Percentiles rank a stretch among this genome's conserved stretches.
These are phyloP conservation scores for Penaeus vannamei DNA, from an alignment of 1,140 invertebrate species.

Conservation along the genomic window DNA sequence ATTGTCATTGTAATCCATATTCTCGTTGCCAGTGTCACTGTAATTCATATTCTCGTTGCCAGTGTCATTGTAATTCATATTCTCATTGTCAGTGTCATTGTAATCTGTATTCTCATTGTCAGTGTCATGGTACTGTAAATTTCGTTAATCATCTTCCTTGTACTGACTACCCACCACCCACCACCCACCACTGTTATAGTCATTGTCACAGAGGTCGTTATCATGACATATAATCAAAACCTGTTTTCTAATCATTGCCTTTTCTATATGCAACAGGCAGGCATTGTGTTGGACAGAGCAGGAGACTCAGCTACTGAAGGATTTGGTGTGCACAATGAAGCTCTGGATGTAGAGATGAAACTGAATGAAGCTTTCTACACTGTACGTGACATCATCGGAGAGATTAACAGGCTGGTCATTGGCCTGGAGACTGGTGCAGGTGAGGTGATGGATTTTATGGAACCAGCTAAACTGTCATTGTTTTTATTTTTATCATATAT, in stretches of 20 bases:
- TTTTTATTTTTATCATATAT: too few relatives aligned
- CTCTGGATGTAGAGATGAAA: constrained; percentile 71
- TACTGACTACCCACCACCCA: too few relatives aligned
- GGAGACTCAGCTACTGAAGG: constrained; percentile 68
- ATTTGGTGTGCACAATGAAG: constrained; percentile 68
- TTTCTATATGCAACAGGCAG: constrained; percentile 67
- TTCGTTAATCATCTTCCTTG: too few relatives aligned
- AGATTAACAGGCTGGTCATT: constrained; percentile 79
- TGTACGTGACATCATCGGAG: constrained; percentile 75
- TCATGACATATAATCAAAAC: not conserved
- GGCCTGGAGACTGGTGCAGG: constrained; percentile 79
- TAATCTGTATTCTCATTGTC: too few relatives aligned
- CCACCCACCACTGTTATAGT: too few relatives aligned
- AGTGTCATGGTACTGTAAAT: too few relatives aligned
- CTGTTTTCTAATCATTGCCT: not conserved
- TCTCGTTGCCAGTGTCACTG: too few relatives aligned
- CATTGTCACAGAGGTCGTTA: too few relatives aligned
- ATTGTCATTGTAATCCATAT: constrained; percentile 42
- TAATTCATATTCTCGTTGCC: too few relatives aligned
- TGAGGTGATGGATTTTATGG: constrained; percentile 56
- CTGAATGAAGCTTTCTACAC: constrained; percentile 70
- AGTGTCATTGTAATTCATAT: too few relatives aligned
- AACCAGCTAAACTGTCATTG: too few relatives aligned
- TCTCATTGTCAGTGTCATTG: too few relatives aligned
- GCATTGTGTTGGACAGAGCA: constrained; percentile 70